These are phyloP conservation scores for Gallinago undulata DNA, from an alignment of 2,113 vertebrate species.

Conservation along the genomic window DNA sequence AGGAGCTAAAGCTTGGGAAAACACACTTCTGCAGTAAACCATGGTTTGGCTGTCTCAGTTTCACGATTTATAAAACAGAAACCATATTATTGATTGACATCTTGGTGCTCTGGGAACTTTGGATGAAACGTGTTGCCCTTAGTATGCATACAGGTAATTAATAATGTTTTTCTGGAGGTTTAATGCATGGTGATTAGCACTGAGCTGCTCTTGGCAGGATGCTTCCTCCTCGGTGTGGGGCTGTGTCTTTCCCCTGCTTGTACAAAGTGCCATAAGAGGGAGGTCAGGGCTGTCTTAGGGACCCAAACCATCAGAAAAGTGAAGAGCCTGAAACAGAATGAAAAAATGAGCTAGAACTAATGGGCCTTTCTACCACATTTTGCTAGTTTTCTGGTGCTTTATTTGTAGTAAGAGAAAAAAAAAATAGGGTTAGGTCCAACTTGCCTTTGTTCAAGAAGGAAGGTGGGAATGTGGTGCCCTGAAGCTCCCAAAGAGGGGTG, in stretches of 20 bases:
- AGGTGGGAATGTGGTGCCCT: background rate
- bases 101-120: background rate
- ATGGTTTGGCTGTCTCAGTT: background rate
- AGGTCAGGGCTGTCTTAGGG: background rate
- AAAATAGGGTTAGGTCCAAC: background rate
- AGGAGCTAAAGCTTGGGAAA: background rate
- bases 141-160: background rate
- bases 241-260: background rate
- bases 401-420: background rate
- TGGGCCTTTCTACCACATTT: background rate
- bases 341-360: background rate
- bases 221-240: background rate
- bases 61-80: background rate
- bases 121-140: background rate
- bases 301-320: background rate
- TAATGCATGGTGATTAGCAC: background rate
- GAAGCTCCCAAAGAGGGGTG: fast-evolving
- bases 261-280: background rate
- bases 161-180: background rate
- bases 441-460: background rate
- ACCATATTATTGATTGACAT: background rate
- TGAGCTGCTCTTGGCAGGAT: background rate
- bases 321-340: background rate
- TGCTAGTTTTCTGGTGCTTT: background rate
- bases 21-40: background rate